Conservation (phyloP, 2,888 invertebrate genomes). For the Caenorhabditis sulstoni region DNA sequence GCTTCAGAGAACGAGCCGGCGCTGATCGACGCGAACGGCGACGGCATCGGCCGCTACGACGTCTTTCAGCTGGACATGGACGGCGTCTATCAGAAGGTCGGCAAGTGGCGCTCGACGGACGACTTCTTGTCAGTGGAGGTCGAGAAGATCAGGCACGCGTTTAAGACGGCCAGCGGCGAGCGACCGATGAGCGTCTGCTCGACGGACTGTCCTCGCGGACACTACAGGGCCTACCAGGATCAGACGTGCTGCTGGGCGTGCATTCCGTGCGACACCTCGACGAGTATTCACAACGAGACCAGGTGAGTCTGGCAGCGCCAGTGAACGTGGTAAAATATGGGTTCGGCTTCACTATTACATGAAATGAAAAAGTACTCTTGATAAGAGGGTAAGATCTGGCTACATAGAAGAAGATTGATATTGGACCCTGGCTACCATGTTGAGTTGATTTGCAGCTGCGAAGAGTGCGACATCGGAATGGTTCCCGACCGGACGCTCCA, state of each 20-base stretch:
- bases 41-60: conserved; percentile 86
- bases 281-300: conserved; percentile 84
- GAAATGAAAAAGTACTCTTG: too few species aligned
- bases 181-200: conserved; percentile 85
- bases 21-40: conserved; percentile 85
- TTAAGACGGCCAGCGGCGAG: conserved; percentile 51
- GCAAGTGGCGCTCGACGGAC: conserved; percentile 70
- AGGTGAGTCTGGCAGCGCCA: conserved; percentile 67
- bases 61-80: conserved; percentile 85
- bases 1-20: conserved; percentile 82
- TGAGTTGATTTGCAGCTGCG: conserved; percentile 81
- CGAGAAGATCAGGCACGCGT: conserved; percentile 58
- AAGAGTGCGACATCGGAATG: conserved; percentile 85
- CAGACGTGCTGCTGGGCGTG: conserved; percentile 86
- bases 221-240: conserved; percentile 81
- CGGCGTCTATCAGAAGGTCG: conserved; percentile 83
- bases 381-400: too few species aligned
- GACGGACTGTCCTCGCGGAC: conserved; percentile 85
- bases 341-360: too few species aligned
- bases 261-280: conserved; percentile 85
- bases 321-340: too few species aligned
- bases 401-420: too few species aligned
- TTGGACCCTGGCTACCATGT: not conserved
- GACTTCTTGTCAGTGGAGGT: conserved; percentile 71
- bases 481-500: conserved; percentile 85